Evolutionary conservation across 2,888 invertebrate genomes (phyloP).

Genomic region (Amphipoea oculea): DNA sequence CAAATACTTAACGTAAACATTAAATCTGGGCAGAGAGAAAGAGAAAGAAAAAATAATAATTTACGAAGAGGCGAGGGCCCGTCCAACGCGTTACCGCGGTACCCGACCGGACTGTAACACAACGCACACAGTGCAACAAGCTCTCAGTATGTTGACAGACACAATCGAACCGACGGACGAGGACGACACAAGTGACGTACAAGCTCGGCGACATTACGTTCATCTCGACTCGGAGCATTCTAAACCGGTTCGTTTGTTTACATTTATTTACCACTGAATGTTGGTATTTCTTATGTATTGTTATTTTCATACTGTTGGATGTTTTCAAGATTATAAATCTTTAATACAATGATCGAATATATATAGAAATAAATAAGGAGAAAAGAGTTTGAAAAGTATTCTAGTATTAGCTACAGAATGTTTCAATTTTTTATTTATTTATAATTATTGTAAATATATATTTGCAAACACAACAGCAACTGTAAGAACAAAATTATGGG

Average conservation of each 20-base stretch:
- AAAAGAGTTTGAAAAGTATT: conserved; percentile 6
- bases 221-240: conserved; percentile 28
- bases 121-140: conserved; percentile 77
- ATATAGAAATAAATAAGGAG: neutral
- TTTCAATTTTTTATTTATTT: neutral
- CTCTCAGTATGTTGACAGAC: conserved; percentile 77
- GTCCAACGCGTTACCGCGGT: conserved; percentile 67
- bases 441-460: conserved; percentile 23
- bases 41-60: conserved; percentile 74
- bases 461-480: conserved; percentile 58
- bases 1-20: conserved; percentile 83
- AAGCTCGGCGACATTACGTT: conserved; percentile 63
- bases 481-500: conserved; percentile 40
- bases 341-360: neutral
- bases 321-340: neutral
- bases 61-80: conserved; percentile 64
- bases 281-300: neutral
- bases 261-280: conserved; percentile 13
- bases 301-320: conserved; percentile 3
- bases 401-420: conserved; percentile 5
- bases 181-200: conserved; percentile 82
- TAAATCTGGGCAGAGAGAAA: conserved; percentile 86
- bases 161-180: conserved; percentile 81
- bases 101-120: conserved; percentile 69
- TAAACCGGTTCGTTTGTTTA: conserved; percentile 30